These are phyloP conservation scores for Hypomecis punctinalis DNA, from an alignment of 2,888 invertebrate genomes.

Conservation along the genomic window DNA sequence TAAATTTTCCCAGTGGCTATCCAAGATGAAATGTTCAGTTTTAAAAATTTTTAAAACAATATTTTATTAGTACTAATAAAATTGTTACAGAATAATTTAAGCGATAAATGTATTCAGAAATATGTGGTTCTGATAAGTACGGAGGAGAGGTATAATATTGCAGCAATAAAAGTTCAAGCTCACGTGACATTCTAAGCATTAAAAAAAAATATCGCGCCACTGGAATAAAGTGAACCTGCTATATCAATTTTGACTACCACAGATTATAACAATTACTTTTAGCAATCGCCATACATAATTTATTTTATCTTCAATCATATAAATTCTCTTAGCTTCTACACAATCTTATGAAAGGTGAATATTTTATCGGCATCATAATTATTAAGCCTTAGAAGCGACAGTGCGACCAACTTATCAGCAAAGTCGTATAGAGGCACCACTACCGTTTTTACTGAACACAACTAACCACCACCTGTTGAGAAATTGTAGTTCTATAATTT, in stretches of 20 bases:
- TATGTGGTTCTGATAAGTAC: too few relatives aligned
- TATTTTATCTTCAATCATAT: too few relatives aligned
- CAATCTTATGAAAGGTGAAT: background rate
- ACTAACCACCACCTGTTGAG: background rate
- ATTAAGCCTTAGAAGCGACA: background rate
- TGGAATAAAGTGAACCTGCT: background rate
- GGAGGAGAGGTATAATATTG: too few relatives aligned
- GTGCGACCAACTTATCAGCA: slow-evolving; percentile 4
- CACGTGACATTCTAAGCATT: too few relatives aligned
- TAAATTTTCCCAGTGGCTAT: background rate
- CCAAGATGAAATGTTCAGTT: too few relatives aligned
- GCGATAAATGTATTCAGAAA: too few relatives aligned
- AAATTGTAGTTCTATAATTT: background rate
- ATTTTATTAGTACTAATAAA: too few relatives aligned
- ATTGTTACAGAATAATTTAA: too few relatives aligned
- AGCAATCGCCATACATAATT: background rate
- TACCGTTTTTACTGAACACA: background rate
- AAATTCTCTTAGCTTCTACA: background rate
- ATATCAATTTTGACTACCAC: background rate
- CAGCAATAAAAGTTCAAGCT: too few relatives aligned
- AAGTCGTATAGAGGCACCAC: background rate
- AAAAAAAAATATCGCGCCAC: background rate
- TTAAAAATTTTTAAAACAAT: background rate
- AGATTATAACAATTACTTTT: background rate
- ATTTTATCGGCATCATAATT: too few relatives aligned